Percentiles rank a stretch among this genome's conserved stretches.
These are phyloP conservation scores for Drosophila borealis DNA, from an alignment of 2,888 invertebrate species.

Conservation along the genomic window DNA sequence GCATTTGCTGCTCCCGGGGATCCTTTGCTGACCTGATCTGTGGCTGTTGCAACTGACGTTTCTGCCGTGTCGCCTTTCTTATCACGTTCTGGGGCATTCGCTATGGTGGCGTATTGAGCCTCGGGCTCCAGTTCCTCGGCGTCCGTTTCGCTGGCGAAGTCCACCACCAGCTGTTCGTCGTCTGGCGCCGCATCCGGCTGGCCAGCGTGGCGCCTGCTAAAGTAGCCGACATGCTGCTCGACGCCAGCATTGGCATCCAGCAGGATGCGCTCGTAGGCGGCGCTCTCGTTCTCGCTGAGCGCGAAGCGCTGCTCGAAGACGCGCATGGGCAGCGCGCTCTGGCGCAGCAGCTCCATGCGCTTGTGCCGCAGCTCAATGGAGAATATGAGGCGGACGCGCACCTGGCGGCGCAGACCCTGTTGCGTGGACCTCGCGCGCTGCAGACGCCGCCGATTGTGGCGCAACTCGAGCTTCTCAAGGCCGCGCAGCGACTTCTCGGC, in stretches of 20 bases:
- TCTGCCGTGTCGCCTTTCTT: too few species aligned
- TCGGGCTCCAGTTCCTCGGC: constrained; percentile 46
- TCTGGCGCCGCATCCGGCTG: constrained; percentile 3
- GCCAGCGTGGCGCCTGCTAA: constrained; percentile 56
- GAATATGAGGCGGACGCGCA: constrained; percentile 89
- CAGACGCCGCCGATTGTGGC: constrained; percentile 82
- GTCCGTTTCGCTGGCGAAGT: constrained; percentile 69
- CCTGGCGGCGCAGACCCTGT: constrained; percentile 85
- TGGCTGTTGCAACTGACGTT: neutral
- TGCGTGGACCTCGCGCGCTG: constrained; percentile 81
- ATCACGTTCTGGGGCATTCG: constrained; percentile 3
- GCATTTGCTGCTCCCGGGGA: neutral
- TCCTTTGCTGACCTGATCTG: neutral
- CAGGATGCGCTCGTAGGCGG: constrained; percentile 79
- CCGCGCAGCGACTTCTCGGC: constrained; percentile 71
- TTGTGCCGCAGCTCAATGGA: constrained; percentile 87
- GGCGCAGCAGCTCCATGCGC: constrained; percentile 83
- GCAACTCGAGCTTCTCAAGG: constrained; percentile 81
- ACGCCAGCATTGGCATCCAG: constrained; percentile 74
- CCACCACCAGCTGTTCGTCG: constrained; percentile 65
- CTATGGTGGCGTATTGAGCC: constrained; percentile 65
- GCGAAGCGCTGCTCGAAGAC: constrained; percentile 79
- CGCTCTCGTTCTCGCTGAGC: constrained; percentile 72
- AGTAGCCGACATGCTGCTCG: constrained; percentile 83
- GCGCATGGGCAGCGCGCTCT: constrained; percentile 76